Evolutionary conservation across 2,113 vertebrate genomes (phyloP).

Genomic region (Sinocyclocheilus grahami): DNA sequence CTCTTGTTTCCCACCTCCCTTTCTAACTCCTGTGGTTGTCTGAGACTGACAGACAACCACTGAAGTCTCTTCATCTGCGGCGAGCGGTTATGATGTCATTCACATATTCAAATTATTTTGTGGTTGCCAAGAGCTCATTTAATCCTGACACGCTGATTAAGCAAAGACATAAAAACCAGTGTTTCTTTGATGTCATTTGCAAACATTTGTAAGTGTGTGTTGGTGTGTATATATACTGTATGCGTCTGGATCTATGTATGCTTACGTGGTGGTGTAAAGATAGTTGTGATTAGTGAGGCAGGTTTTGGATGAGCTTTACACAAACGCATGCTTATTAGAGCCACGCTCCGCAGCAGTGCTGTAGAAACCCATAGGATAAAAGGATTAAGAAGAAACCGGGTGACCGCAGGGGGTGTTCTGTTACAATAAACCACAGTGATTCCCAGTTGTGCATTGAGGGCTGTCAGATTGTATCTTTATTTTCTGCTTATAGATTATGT

Average conservation of each 20-base stretch:
- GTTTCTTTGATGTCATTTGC: constrained; percentile 33
- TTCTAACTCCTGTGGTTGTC: constrained; percentile 24
- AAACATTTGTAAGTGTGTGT: constrained; percentile 3
- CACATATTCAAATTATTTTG: constrained; percentile 16
- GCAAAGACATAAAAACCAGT: constrained; percentile 25
- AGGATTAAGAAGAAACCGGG: constrained; percentile 12
- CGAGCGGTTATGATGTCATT: constrained; percentile 39
- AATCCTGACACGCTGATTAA: constrained; percentile 23
- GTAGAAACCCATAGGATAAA: constrained; percentile 21
- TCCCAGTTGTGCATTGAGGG: not conserved
- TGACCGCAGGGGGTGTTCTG: constrained; percentile 12
- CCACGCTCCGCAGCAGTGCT: not conserved
- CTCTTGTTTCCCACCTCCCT: not conserved
- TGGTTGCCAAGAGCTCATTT: not conserved
- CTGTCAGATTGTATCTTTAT: constrained; percentile 1
- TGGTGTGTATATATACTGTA: not conserved
- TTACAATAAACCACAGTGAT: constrained; percentile 12
- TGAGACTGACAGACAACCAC: constrained; percentile 16
- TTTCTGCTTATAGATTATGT: not conserved
- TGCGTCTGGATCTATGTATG: constrained; percentile 8
- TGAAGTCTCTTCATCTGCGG: constrained; percentile 1
- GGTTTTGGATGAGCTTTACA: constrained; percentile 21
- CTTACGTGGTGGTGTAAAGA: constrained; percentile 22
- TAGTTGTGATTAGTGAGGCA: constrained; percentile 31
- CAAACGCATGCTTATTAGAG: constrained; percentile 25